Conservation (phyloP, 2,888 invertebrate species). For the Lepidonotus clava region DNA sequence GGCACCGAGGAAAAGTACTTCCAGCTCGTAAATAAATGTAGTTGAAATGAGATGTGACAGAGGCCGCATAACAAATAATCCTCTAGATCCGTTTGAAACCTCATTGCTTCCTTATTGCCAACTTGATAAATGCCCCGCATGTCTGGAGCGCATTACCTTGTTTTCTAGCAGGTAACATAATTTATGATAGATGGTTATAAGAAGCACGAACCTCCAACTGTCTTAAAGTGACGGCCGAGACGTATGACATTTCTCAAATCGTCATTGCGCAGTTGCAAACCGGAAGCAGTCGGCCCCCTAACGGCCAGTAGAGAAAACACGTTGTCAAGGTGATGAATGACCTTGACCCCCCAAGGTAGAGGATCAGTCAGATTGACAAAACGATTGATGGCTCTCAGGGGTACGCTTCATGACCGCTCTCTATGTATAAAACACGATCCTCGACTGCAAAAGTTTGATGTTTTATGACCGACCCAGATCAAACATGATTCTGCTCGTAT, state of each 20-base stretch:
- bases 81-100: conserved; percentile 18
- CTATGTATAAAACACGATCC: conserved; percentile 16
- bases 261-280: conserved; percentile 7
- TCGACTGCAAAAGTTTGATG: conserved; percentile 27
- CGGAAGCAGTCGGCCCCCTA: conserved; percentile 12
- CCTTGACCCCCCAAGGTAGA: conserved; percentile 9
- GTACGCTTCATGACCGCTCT: background rate
- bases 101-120: conserved; percentile 45
- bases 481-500: background rate
- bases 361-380: conserved; percentile 43
- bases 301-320: conserved; percentile 22
- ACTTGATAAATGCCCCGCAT: background rate
- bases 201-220: conserved; percentile 4
- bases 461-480: conserved; percentile 17
- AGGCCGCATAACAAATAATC: background rate
- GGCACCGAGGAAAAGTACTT: no score
- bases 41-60: background rate
- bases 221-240: background rate
- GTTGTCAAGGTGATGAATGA: conserved; percentile 35
- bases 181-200: conserved; percentile 31
- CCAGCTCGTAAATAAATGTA: background rate
- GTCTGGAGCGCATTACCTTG: conserved; percentile 6
- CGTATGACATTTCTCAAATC: conserved; percentile 40
- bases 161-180: conserved; percentile 6
- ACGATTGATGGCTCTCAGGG: conserved; percentile 28